These are phyloP conservation scores for Sminthopsis crassicaudata DNA, from an alignment of 2,113 vertebrate genomes.

Conservation along the genomic window DNA sequence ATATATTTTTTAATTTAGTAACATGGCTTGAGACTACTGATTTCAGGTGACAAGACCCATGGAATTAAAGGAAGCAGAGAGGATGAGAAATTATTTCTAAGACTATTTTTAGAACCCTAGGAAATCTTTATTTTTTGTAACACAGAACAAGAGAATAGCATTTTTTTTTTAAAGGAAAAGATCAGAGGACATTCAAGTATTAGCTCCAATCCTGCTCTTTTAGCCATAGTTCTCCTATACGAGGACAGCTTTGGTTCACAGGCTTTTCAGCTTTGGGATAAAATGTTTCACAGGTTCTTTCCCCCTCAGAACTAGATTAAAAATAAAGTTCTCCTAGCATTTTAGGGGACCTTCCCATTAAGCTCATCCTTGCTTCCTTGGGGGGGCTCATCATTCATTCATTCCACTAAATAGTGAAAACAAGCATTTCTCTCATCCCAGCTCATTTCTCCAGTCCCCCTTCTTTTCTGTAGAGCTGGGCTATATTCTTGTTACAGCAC, in stretches of 20 bases:
- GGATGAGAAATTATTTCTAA: constrained; percentile 42
- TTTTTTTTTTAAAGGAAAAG: constrained; percentile 61
- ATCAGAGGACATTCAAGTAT: neutral
- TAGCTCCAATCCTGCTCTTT: constrained; percentile 40
- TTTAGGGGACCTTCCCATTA: neutral
- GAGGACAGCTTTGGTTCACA: constrained; percentile 13
- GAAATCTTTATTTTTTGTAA: constrained; percentile 53
- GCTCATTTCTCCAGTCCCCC: neutral
- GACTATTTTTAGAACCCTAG: constrained; percentile 51
- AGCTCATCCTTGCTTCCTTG: neutral
- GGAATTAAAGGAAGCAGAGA: constrained; percentile 8
- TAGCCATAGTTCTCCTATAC: constrained; percentile 37
- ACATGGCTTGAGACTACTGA: neutral
- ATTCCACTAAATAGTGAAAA: neutral
- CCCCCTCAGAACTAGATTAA: neutral
- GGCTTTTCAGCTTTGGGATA: neutral
- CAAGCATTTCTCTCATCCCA: neutral
- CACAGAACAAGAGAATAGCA: constrained; percentile 47
- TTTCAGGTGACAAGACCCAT: constrained; percentile 11
- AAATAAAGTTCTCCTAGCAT: neutral
- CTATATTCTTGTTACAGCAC: neutral
- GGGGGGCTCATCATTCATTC: neutral
- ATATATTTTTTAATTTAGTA: no score
- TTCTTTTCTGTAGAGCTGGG: neutral
- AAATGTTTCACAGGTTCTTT: neutral